phyloP scores from a whole-genome alignment of 2,113 vertebrate genomes.

The Synchiropus splendidus region DNA sequence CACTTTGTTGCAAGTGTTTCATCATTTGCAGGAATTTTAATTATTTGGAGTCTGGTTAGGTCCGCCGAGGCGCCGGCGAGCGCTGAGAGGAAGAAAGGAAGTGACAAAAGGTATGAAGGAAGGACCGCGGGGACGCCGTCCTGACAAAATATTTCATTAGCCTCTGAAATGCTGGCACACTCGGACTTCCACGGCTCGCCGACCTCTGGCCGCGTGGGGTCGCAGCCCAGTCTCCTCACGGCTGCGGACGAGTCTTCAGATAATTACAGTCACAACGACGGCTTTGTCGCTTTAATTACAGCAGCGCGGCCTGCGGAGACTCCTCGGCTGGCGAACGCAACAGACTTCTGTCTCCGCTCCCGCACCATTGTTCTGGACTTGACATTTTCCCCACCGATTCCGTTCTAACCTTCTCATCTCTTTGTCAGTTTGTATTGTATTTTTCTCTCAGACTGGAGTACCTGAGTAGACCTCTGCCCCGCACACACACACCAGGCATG shows the following conservation, averaged over 20 bases:
- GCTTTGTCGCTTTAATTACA: neutral
- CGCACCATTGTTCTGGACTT: too few species aligned
- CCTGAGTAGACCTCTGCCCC: too few species aligned
- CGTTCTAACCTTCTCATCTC: too few species aligned
- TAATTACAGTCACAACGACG: constrained; percentile 6
- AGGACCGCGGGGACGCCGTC: constrained; percentile 25
- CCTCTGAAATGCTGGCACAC: constrained; percentile 45
- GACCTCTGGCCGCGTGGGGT: constrained; percentile 1
- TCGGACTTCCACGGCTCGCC: constrained; percentile 13
- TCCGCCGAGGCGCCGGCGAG: constrained; percentile 19
- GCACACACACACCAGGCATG: constrained; percentile 12
- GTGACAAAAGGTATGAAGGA: constrained; percentile 32
- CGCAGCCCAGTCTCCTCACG: neutral
- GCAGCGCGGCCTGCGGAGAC: too few species aligned
- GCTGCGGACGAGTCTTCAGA: constrained; percentile 6
- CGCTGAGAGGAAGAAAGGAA: constrained; percentile 36
- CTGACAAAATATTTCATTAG: constrained; percentile 55
- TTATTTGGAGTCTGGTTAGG: constrained; percentile 54
- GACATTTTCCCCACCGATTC: too few species aligned
- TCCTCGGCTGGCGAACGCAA: too few species aligned
- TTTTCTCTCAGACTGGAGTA: too few species aligned
- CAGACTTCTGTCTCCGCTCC: too few species aligned
- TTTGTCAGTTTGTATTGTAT: too few species aligned
- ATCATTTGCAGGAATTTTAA: constrained; percentile 62
- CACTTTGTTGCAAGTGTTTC: constrained; percentile 57